Percentiles rank a stretch among this genome's conserved stretches.
Evolutionary conservation across 2,113 vertebrate genomes (phyloP).

Genomic region (Neodon shergylaensis): DNA sequence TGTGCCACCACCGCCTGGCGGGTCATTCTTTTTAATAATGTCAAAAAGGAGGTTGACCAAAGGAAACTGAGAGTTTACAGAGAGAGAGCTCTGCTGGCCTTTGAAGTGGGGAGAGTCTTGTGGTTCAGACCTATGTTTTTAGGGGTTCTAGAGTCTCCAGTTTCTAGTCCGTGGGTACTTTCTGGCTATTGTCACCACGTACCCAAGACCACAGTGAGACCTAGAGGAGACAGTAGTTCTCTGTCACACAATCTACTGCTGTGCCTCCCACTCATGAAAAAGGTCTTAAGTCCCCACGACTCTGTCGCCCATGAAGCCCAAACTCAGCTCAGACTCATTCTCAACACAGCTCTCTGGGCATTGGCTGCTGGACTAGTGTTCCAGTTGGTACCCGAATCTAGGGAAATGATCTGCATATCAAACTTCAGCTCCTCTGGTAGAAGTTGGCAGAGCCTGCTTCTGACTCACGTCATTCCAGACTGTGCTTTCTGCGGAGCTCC

Average conservation of each 20-base stretch:
- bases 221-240: background rate
- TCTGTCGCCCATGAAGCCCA: background rate
- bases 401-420: background rate
- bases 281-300: background rate
- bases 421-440: background rate
- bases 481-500: background rate
- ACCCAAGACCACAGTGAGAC: background rate
- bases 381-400: background rate
- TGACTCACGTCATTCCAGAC: too few relatives aligned
- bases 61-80: background rate
- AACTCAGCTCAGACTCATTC: background rate
- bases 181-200: background rate
- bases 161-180: background rate
- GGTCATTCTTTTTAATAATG: background rate
- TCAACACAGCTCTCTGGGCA: background rate
- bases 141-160: too few relatives aligned
- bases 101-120: background rate
- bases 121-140: fast-evolving
- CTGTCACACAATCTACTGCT: background rate
- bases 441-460: background rate
- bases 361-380: background rate
- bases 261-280: background rate
- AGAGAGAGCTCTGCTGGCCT: background rate
- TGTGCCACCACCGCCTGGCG: too few relatives aligned
- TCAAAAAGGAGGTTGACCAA: background rate